Percentiles rank a stretch among this genome's conserved stretches.
Conservation (phyloP, 2,888 invertebrate species). For the Caenorhabditis macrosperma region DNA sequence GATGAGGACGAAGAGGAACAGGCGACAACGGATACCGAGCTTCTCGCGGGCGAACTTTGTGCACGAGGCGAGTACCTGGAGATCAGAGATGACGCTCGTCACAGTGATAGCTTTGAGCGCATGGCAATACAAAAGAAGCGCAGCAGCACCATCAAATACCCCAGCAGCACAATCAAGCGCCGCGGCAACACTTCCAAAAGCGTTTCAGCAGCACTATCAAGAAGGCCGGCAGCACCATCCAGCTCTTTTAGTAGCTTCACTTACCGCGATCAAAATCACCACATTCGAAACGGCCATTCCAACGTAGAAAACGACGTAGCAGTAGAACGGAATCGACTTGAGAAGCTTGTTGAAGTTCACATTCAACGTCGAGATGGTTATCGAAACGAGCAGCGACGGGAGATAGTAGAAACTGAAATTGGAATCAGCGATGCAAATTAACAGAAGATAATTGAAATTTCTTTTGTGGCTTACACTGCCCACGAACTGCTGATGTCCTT, state of each 20-base stretch:
- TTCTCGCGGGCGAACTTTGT: constrained; percentile 20
- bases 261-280: constrained; percentile 21
- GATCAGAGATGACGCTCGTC: too few species aligned
- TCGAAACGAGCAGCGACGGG: constrained; percentile 14
- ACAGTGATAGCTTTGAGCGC: too few species aligned
- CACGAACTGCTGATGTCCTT: constrained; percentile 30
- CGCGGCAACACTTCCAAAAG: too few species aligned
- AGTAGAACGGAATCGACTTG: constrained; percentile 42
- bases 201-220: too few species aligned
- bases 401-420: constrained; percentile 30
- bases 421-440: background rate
- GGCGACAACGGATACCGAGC: constrained; percentile 24
- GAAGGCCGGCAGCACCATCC: too few species aligned
- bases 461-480: constrained; percentile 23
- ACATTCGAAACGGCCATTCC: constrained; percentile 33
- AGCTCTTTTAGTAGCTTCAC: background rate
- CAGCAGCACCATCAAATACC: too few species aligned
- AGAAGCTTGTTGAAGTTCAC: constrained; percentile 49
- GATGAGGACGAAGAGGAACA: constrained; percentile 36
- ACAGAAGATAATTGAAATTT: background rate
- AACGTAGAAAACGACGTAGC: constrained; percentile 36
- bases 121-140: too few species aligned
- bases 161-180: too few species aligned
- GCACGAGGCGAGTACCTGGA: constrained; percentile 33
- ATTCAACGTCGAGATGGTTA: constrained; percentile 31